Conservation (phyloP, 2,797 vertebrate genomes). For the Oreonectes daqikongensis region DNA sequence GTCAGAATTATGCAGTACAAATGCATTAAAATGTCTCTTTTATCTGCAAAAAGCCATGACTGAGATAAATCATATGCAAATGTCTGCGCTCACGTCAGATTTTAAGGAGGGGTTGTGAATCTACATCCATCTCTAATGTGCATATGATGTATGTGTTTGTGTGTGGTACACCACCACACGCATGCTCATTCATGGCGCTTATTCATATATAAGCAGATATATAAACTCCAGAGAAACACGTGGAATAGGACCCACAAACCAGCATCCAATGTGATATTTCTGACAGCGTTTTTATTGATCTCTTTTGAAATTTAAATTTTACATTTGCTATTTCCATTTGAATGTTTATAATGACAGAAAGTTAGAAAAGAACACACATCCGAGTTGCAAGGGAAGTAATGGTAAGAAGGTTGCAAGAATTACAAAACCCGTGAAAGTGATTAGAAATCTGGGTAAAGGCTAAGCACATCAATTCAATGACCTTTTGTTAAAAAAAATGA, state of each 20-base stretch:
- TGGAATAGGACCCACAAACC: not conserved
- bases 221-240: not conserved
- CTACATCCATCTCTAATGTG: constrained; percentile 24
- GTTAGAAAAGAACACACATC: no score
- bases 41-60: constrained; percentile 25
- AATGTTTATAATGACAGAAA: no score
- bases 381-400: no score
- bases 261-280: not conserved
- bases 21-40: constrained; percentile 38
- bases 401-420: not conserved
- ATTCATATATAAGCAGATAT: not conserved
- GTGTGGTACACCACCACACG: not conserved
- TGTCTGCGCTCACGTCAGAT: not conserved
- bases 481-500: no score
- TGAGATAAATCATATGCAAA: constrained; percentile 41
- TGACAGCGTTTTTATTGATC: no score
- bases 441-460: not conserved
- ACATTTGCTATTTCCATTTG: no score
- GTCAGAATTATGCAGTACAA: constrained; percentile 19
- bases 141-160: not conserved
- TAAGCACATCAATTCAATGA: not conserved
- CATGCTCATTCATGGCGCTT: not conserved
- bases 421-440: not conserved
- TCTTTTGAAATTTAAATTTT: not conserved
- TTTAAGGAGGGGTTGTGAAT: constrained; percentile 6